Percentiles rank a stretch among this genome's conserved stretches.
phyloP scores from a whole-genome alignment of 2,797 vertebrate species.

The Gila robusta region DNA sequence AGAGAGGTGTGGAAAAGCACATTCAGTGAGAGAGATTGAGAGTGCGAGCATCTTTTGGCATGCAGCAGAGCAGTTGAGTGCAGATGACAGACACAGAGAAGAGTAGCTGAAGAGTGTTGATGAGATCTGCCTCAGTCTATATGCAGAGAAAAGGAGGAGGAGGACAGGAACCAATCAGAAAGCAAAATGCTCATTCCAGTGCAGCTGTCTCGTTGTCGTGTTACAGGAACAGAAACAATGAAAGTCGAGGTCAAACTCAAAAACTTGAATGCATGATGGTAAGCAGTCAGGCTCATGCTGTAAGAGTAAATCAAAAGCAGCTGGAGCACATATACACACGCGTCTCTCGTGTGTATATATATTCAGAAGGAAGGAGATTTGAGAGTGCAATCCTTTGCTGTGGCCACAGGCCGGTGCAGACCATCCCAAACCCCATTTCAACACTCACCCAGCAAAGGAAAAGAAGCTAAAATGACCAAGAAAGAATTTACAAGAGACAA shows the following conservation, averaged over 20 bases:
- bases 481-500: conserved; percentile 67
- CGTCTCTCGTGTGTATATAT: conserved; percentile 55
- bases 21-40: conserved; percentile 40
- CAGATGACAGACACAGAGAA: conserved; percentile 54
- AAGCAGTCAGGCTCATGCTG: conserved; percentile 67
- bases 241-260: conserved; percentile 50
- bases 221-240: conserved; percentile 55
- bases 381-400: conserved; percentile 76
- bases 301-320: conserved; percentile 63
- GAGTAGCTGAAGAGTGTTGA: conserved; percentile 52
- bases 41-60: conserved; percentile 52
- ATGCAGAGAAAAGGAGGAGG: conserved; percentile 58
- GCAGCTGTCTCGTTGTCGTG: conserved; percentile 59
- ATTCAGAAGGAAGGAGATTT: conserved; percentile 58
- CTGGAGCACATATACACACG: conserved; percentile 61
- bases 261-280: conserved; percentile 58
- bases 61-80: conserved; percentile 61
- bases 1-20: conserved; percentile 44
- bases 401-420: conserved; percentile 71
- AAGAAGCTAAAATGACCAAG: conserved; percentile 80
- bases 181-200: conserved; percentile 60
- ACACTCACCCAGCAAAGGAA: conserved; percentile 75
- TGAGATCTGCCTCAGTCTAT: conserved; percentile 56
- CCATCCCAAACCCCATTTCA: conserved; percentile 66
- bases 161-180: conserved; percentile 53